A percentile compares a stretch with the other conserved stretches of the same genome.
phyloP scores from a whole-genome alignment of 2,113 vertebrate species.

The Syrmaticus mikado region DNA sequence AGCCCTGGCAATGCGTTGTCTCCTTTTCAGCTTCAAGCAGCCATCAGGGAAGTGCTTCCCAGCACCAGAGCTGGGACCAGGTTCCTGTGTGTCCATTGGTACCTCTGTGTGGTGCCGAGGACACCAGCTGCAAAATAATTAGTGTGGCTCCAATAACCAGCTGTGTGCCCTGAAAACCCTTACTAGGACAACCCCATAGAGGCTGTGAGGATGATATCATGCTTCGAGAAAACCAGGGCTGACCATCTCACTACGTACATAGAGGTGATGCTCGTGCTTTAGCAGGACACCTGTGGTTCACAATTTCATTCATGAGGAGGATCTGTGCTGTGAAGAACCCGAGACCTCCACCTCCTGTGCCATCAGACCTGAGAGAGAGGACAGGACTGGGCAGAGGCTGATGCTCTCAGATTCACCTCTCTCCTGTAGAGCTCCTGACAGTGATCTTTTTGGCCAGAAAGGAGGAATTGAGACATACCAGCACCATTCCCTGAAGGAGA shows the following conservation, averaged over 20 bases:
- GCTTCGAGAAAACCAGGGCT: background rate
- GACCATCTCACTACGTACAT: background rate
- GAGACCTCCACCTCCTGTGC: background rate
- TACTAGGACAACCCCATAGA: background rate
- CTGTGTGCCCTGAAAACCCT: background rate
- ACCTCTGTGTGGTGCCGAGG: background rate
- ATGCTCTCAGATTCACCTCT: background rate
- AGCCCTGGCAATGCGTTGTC: background rate
- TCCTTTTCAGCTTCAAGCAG: background rate
- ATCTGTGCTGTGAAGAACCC: background rate
- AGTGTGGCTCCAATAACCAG: no score
- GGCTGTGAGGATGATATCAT: background rate
- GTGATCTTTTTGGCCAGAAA: background rate
- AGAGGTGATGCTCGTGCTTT: background rate
- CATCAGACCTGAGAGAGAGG: background rate
- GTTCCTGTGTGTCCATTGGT: background rate
- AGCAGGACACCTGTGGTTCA: background rate
- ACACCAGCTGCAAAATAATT: background rate
- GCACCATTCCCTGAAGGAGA: background rate
- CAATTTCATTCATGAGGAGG: background rate
- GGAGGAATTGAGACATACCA: background rate
- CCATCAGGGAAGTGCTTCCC: background rate
- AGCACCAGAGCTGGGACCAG: rapidly evolving
- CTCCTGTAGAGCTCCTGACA: background rate
- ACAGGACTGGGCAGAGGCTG: background rate